Evolutionary conservation across 2,113 vertebrate genomes (phyloP), one percentile per base, ranked within the genome.

Genomic region (Pseudonaja textilis): DNA sequence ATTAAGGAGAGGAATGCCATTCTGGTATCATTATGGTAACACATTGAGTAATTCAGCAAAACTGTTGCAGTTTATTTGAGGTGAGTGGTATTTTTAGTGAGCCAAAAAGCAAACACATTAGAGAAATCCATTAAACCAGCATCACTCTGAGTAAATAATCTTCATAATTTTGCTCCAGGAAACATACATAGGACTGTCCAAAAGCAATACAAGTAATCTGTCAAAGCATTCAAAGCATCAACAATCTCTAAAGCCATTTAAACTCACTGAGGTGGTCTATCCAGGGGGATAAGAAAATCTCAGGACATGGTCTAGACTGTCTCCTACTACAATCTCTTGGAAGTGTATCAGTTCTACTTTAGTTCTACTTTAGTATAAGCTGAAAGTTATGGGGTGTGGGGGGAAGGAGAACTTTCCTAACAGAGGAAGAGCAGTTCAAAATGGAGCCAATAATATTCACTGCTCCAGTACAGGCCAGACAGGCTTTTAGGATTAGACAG

Each of bases 41-140:
- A 74, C 22, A n/a, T 85, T 90, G 42, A 93, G 50, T 54, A 93
- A 69, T 57, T 39, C 90, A 95, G 56, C 8, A 29, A 1, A 91
- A 16, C 93, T 56, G 1, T 57, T 42, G 14, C 2, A 55, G 57
- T 56, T 94, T 93, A 52, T 87, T 45, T 85, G 93, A 91, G 57
- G 20, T 34, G 56, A 93, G 47, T 9, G 47, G 39, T 61, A 52
- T 9, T 56, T 86, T 34, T 61, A 93, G 50, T 54, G 45, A 90
- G 57, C 55, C 56, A 93, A 93, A 90, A 93, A 93, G 59, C 90
- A 95, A 96, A 95, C 39, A 93, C 64, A 90, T 89, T 92, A 85
- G 42, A 93, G 93, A 95, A 81, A 93, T 91, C 87, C 20, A 89
- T 88, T 91, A 91, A 34, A 91, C 74, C 93, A 85, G 61, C 61